A percentile compares a stretch with the other conserved stretches of the same genome.
Evolutionary conservation across 2,888 invertebrate species (phyloP).

Genomic region (Ectemnius cavifrons): DNA sequence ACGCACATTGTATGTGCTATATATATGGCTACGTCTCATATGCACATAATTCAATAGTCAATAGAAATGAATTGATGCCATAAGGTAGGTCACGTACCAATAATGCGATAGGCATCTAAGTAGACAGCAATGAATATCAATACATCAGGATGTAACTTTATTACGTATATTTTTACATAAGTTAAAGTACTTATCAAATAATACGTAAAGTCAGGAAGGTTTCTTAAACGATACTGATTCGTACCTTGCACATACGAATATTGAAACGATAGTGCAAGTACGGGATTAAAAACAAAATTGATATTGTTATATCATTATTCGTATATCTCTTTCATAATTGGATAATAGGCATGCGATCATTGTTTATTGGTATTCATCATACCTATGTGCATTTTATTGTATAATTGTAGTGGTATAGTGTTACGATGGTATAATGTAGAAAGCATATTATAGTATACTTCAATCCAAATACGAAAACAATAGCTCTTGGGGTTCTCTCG

Average conservation of each 20-base stretch:
- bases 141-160: constrained; percentile 23
- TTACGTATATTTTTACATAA: constrained; percentile 35
- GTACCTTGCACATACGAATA: constrained; percentile 38
- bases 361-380: constrained; percentile 37
- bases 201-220: constrained; percentile 40
- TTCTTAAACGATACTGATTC: constrained; percentile 33
- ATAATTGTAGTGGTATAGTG: constrained; percentile 24
- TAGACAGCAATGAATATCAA: constrained; percentile 10
- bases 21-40: too few relatives aligned
- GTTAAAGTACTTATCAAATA: constrained; percentile 39
- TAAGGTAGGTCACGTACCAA: too few relatives aligned
- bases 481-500: constrained; percentile 32
- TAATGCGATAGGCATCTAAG: too few relatives aligned
- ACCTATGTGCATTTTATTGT: constrained; percentile 49
- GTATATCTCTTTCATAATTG: constrained; percentile 42
- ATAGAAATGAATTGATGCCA: too few relatives aligned
- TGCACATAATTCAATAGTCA: too few relatives aligned
- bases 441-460: constrained; percentile 51
- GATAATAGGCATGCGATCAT: constrained; percentile 49
- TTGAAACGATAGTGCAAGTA: constrained; percentile 38
- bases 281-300: constrained; percentile 46
- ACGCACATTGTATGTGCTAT: too few relatives aligned
- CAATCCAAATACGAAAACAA: constrained; percentile 55
- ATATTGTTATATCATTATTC: constrained; percentile 23
- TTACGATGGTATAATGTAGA: constrained; percentile 33